Evolutionary conservation across 1,140 invertebrate species (phyloP).

Genomic region (Lucilia sericata): DNA sequence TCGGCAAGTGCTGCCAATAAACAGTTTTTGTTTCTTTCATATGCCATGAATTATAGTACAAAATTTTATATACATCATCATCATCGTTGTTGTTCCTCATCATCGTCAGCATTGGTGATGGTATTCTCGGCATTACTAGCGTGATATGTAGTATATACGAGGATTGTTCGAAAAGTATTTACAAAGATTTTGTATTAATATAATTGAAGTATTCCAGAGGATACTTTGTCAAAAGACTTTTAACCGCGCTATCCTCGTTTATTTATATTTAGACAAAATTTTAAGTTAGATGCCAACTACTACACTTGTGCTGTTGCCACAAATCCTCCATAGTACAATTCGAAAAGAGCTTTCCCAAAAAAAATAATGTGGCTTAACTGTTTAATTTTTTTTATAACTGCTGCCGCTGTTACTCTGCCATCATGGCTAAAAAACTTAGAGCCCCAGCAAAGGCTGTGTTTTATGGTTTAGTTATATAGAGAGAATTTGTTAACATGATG

Average conservation of each 20-base stretch:
- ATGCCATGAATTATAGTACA: constrained; percentile 41
- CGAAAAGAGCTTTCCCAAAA: not conserved
- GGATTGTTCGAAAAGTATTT: no score
- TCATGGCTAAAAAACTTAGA: constrained; percentile 1
- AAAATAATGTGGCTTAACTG: not conserved
- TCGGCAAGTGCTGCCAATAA: constrained; percentile 45
- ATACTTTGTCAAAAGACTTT: no score
- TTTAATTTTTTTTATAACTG: not conserved
- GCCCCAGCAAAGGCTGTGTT: not conserved
- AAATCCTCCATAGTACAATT: not conserved
- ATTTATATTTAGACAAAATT: not conserved
- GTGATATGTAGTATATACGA: no score
- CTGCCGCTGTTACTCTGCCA: not conserved
- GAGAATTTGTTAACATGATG: constrained; percentile 34
- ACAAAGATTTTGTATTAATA: no score
- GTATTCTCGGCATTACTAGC: not conserved
- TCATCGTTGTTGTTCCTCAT: no score
- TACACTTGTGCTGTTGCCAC: not conserved
- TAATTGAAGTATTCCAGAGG: no score
- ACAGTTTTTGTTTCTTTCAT: constrained; percentile 39
- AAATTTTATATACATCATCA: not conserved
- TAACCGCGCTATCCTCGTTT: not conserved
- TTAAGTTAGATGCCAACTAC: not conserved
- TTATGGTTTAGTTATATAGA: constrained; percentile 30
- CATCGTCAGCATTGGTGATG: not conserved